Base-by-base conservation (phyloP, 2,797 vertebrate species). In the Ficedula albicollis region DNA sequence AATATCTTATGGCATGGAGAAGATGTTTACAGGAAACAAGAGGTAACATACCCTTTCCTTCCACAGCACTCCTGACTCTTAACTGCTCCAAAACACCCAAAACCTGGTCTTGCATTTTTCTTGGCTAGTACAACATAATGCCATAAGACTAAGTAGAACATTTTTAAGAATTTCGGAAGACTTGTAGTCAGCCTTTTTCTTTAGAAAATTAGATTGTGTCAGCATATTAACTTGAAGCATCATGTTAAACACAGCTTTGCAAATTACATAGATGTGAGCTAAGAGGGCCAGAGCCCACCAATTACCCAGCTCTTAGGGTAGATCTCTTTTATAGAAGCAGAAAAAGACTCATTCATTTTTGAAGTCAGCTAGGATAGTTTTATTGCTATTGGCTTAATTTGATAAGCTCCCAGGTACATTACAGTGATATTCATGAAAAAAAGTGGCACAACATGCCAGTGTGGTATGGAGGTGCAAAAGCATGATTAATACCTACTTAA, bases 131-230 rank as follows among this genome's bases (percentile, higher is more conserved):
- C 26, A 78, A 29, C n/a, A 77, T 17, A 38, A 25, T 95, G 46
- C 39, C 87, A 15, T 67, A 69, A 83, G 86, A 52, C 26, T 51
- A 75, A 87, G 58, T 43, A 75, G n/a, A 84, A 32, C 32, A 68
- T 81, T 88, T 81, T 48, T 5, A 86, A 64, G 30, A 69, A 82
- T 84, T 92, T 93, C 76, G 63, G 46, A 73, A 97, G 89, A 81
- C 51, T 19, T 38, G 11, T 15, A 75, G 73, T 87, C 90, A 78
- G 84, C 48, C 59, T 72, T 95, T 91, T 86, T 49, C 62, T 89
- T 75, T 59, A 76, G 79, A 76, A 93, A 90, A 92, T 81, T 38
- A 73, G 59, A 27, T 69, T 84, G 43, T 69, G 44, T 91, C 91
- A 96, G 82, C 62, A 69, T 49, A 81, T 83, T 85, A 52, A 83